Conservation (phyloP, 2,888 invertebrate species). For the Calliopum simillimum region DNA sequence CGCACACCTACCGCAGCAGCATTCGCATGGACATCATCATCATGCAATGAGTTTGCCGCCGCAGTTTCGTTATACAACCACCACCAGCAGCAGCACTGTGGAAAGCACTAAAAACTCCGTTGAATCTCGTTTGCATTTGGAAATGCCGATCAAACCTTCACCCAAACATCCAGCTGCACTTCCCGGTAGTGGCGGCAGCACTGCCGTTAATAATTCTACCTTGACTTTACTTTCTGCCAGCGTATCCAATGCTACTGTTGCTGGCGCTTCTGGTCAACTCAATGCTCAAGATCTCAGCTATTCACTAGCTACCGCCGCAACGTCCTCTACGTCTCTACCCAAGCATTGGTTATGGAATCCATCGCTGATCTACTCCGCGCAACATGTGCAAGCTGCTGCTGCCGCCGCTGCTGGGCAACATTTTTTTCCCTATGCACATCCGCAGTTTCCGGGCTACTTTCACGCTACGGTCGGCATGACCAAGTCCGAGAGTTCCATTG, state of each 20-base stretch:
- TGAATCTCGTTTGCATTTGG: conserved; percentile 33
- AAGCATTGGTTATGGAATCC: conserved; percentile 68
- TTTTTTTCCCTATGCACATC: conserved; percentile 55
- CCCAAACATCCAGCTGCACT: conserved; percentile 56
- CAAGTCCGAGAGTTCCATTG: conserved; percentile 65
- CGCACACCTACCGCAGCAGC: conserved; percentile 41
- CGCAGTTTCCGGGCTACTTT: conserved; percentile 54
- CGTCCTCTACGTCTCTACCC: conserved; percentile 52
- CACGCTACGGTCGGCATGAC: conserved; percentile 53
- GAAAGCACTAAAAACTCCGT: conserved; percentile 9
- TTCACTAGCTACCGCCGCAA: conserved; percentile 39
- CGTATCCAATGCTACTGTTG: conserved; percentile 44
- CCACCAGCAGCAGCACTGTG: conserved; percentile 26
- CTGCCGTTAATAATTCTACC: conserved; percentile 33
- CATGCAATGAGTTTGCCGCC: conserved; percentile 43
- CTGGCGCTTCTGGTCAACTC: conserved; percentile 48
- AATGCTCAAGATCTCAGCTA: conserved; percentile 61
- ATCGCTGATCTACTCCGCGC: conserved; percentile 63
- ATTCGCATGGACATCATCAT: conserved; percentile 34
- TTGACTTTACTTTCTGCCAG: conserved; percentile 45
- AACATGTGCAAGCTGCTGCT: conserved; percentile 56
- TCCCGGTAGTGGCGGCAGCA: conserved; percentile 42
- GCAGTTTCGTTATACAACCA: conserved; percentile 47
- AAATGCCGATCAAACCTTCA: conserved; percentile 60
- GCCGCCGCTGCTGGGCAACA: conserved; percentile 47